These are phyloP conservation scores for Ptychoptera albimana DNA, from an alignment of 2,888 invertebrate species.

Conservation along the genomic window DNA sequence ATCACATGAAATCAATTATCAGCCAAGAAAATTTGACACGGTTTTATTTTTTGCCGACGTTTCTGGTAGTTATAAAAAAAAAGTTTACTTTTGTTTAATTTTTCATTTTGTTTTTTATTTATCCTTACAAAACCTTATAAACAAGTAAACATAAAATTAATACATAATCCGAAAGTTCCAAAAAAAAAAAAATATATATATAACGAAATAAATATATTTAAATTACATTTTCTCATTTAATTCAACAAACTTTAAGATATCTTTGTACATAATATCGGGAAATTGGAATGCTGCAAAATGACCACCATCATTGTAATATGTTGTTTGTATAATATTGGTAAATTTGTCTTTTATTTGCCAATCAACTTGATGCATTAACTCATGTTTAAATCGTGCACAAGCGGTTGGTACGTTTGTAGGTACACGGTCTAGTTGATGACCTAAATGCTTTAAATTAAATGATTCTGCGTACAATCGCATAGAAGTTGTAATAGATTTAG, in stretches of 20 bases:
- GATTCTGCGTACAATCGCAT: conserved; percentile 52
- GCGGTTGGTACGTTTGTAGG: conserved; percentile 54
- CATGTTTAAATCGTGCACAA: conserved; percentile 57
- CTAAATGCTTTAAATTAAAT: conserved; percentile 18
- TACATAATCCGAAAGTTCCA: too few relatives aligned
- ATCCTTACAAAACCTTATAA: background rate
- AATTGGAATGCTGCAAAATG: conserved; percentile 77
- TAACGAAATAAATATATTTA: background rate
- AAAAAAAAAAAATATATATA: background rate
- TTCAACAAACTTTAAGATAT: conserved; percentile 45
- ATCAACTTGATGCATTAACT: conserved; percentile 43
- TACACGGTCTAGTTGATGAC: conserved; percentile 30
- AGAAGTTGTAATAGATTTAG: conserved; percentile 53
- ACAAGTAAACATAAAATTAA: background rate
- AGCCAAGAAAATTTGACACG: background rate
- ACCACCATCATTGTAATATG: conserved; percentile 52
- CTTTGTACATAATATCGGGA: conserved; percentile 51
- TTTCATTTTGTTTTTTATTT: background rate
- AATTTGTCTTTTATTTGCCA: conserved; percentile 41
- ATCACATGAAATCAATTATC: background rate
- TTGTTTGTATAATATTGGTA: conserved; percentile 49
- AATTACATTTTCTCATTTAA: background rate
- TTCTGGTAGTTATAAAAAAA: background rate
- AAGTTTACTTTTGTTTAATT: background rate
- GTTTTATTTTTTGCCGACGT: conserved; percentile 2